These are phyloP conservation scores for Autographa gamma DNA, from an alignment of 2,888 invertebrate species.

Conservation along the genomic window DNA sequence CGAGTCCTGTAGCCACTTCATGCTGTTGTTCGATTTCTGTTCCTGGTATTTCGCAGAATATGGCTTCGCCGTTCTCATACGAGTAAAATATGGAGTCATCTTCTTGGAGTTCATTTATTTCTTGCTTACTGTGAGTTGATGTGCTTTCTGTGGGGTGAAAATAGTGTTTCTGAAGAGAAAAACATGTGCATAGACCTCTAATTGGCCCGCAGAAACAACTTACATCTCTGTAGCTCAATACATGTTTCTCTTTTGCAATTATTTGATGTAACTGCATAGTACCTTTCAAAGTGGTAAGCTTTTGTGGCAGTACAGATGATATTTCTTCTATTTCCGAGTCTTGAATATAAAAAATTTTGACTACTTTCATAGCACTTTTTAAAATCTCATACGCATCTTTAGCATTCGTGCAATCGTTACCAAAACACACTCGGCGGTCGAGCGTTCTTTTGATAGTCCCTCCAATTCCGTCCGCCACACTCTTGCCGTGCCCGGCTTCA, in stretches of 20 bases:
- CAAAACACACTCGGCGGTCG: slow-evolving; percentile 45
- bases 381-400: slow-evolving; percentile 19
- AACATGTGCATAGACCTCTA: slow-evolving; percentile 24
- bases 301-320: not conserved
- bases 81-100: slow-evolving; percentile 10
- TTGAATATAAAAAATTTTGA: slow-evolving; percentile 3
- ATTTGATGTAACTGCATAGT: slow-evolving; percentile 41
- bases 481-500: slow-evolving; percentile 55
- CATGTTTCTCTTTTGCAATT: slow-evolving; percentile 18
- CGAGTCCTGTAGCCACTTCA: slow-evolving; percentile 17
- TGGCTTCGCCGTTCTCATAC: slow-evolving; percentile 15
- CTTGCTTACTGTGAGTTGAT: not conserved
- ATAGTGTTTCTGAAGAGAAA: slow-evolving; percentile 20
- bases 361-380: not conserved
- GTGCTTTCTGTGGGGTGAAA: slow-evolving; percentile 8
- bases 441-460: slow-evolving; percentile 52
- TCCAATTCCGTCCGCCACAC: slow-evolving; percentile 56
- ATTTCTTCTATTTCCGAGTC: slow-evolving; percentile 4
- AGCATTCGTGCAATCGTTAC: slow-evolving; percentile 49
- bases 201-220: slow-evolving; percentile 27
- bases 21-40: slow-evolving; percentile 20
- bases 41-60: slow-evolving; percentile 19
- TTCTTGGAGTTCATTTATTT: slow-evolving; percentile 4
- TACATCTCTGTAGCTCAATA: slow-evolving; percentile 22
- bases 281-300: slow-evolving; percentile 18